Conservation (phyloP, 2,888 invertebrate genomes). For the Choristoneura rosaceana region DNA sequence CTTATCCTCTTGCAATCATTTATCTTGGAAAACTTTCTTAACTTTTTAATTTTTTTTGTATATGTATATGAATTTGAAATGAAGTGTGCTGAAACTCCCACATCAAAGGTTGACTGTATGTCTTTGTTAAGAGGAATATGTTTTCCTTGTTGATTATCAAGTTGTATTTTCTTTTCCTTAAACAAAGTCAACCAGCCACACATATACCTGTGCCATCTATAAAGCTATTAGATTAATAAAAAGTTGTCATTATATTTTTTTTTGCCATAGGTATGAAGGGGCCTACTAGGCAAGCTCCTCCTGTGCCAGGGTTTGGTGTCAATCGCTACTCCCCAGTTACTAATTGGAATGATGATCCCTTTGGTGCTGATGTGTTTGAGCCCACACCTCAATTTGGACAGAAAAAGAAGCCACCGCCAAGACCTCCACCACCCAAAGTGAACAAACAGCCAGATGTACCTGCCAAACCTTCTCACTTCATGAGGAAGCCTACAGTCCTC, state of each 20-base stretch:
- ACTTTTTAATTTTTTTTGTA: too few relatives aligned
- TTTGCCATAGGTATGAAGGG: constrained; percentile 84
- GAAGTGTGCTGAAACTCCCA: too few relatives aligned
- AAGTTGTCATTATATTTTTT: constrained; percentile 23
- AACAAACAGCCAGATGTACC: constrained; percentile 72
- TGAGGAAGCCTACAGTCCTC: constrained; percentile 79
- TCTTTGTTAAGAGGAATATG: too few relatives aligned
- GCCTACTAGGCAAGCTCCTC: constrained; percentile 86
- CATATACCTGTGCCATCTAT: too few relatives aligned
- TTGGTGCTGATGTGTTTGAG: constrained; percentile 80
- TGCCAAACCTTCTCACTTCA: constrained; percentile 83
- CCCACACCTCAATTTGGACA: constrained; percentile 73
- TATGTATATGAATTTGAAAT: too few relatives aligned
- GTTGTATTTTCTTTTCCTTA: too few relatives aligned
- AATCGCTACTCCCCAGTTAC: constrained; percentile 85
- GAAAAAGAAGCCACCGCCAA: constrained; percentile 90
- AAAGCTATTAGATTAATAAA: too few relatives aligned
- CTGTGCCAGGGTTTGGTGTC: constrained; percentile 72
- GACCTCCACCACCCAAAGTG: constrained; percentile 89
- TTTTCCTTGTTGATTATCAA: too few relatives aligned
- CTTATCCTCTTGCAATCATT: too few relatives aligned
- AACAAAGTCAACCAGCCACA: too few relatives aligned
- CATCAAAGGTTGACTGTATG: too few relatives aligned
- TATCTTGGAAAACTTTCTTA: too few relatives aligned
- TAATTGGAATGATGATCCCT: constrained; percentile 82